These are phyloP conservation scores for Diabrotica balteata DNA, from an alignment of 2,888 invertebrate genomes.

Conservation along the genomic window DNA sequence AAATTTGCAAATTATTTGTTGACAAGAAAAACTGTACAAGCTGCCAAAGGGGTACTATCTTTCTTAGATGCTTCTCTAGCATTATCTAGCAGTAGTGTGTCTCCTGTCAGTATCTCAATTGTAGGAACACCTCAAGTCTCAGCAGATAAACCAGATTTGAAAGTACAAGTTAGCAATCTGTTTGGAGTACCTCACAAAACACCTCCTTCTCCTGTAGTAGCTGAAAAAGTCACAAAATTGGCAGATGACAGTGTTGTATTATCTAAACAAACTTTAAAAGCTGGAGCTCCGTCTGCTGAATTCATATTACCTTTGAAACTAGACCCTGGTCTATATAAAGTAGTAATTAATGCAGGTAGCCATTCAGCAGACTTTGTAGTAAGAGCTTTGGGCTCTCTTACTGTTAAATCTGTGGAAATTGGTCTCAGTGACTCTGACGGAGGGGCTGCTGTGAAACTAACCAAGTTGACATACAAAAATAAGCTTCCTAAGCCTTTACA, in stretches of 20 bases:
- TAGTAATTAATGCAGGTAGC: conserved; percentile 76
- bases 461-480: conserved; percentile 72
- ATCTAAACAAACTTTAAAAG: conserved; percentile 68
- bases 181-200: conserved; percentile 76
- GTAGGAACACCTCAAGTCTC: conserved; percentile 82
- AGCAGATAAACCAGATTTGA: conserved; percentile 69
- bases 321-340: conserved; percentile 84
- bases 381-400: conserved; percentile 79
- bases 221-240: conserved; percentile 77
- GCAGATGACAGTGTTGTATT: conserved; percentile 79
- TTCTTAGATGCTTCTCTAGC: conserved; percentile 80
- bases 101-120: conserved; percentile 86
- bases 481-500: conserved; percentile 74
- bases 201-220: conserved; percentile 72
- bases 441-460: conserved; percentile 79
- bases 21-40: conserved; percentile 87
- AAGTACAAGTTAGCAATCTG: conserved; percentile 75
- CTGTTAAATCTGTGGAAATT: conserved; percentile 80
- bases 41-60: conserved; percentile 81
- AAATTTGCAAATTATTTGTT: conserved; percentile 87
- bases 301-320: conserved; percentile 82
- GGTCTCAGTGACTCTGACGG: conserved; percentile 92
- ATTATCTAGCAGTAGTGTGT: conserved; percentile 61
- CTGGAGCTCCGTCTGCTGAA: conserved; percentile 68
- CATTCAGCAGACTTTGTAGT: conserved; percentile 62